Percentiles rank a stretch among this genome's conserved stretches.
phyloP scores from a whole-genome alignment of 2,888 invertebrate genomes.

The Thymelicus sylvestris region DNA sequence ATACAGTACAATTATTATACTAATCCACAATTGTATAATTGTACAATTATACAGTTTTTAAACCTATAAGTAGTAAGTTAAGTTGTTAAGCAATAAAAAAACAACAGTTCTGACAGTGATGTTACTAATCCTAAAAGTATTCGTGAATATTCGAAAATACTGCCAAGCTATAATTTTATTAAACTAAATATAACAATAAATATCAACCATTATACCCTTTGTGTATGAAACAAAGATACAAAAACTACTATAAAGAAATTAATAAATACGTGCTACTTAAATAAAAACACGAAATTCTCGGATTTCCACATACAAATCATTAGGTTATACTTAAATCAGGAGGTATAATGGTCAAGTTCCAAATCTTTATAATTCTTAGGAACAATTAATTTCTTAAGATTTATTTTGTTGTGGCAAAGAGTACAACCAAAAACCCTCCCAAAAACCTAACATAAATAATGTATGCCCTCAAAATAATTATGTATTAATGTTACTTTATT shows the following conservation, averaged over 20 bases:
- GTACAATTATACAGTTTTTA: not conserved
- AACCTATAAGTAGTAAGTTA: conserved; percentile 1
- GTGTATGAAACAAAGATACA: not conserved
- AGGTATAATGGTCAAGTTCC: not conserved
- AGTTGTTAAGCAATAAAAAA: not conserved
- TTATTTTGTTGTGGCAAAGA: too few species aligned
- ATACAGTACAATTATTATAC: too few species aligned
- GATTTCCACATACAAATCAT: not conserved
- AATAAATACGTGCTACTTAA: not conserved
- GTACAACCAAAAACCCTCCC: too few species aligned
- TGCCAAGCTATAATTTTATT: not conserved
- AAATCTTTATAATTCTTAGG: too few species aligned
- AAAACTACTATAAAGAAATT: not conserved
- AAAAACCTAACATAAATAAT: not conserved
- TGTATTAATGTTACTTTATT: not conserved
- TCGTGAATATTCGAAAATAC: not conserved
- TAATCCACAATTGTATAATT: not conserved
- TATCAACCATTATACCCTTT: too few species aligned
- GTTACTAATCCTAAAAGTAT: not conserved
- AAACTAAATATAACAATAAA: not conserved
- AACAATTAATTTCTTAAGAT: too few species aligned
- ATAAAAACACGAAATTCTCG: not conserved
- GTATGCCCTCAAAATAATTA: not conserved
- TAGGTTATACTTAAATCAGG: not conserved
- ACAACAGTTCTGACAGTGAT: not conserved